Percentiles rank a stretch among this genome's conserved stretches.
Conservation (phyloP, 53 echinoderm and acorn worm species). For the Astropecten irregularis region DNA sequence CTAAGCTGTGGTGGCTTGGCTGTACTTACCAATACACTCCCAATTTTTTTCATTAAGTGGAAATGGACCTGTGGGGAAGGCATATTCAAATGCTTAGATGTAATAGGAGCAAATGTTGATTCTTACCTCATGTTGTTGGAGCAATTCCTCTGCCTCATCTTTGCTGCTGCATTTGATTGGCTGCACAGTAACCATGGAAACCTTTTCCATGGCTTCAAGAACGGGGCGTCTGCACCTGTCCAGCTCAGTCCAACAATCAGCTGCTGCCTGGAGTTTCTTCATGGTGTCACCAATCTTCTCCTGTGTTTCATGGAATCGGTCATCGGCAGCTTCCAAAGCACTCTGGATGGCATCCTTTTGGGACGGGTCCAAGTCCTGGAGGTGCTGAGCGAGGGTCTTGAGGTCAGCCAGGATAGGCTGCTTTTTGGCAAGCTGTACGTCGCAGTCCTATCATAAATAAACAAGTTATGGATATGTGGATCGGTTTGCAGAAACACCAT, state of each 20-base stretch:
- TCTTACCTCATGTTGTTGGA: conserved; percentile 64
- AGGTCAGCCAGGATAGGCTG: conserved; percentile 35
- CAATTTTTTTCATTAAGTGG: too few species aligned
- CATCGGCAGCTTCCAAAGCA: conserved; percentile 34
- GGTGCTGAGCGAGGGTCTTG: conserved; percentile 9
- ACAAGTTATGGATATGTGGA: too few species aligned
- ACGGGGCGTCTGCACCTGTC: conserved; percentile 46
- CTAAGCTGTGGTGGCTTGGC: too few species aligned
- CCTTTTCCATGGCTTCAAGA: conserved; percentile 46
- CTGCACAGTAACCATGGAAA: conserved; percentile 52
- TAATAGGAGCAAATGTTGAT: background rate
- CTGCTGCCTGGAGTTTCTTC: conserved; percentile 26
- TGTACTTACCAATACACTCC: too few species aligned
- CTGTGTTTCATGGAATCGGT: conserved; percentile 18
- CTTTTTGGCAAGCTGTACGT: conserved; percentile 21
- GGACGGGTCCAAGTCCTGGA: conserved; percentile 26
- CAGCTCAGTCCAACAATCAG: conserved; percentile 61
- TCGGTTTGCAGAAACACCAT: too few species aligned
- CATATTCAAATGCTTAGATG: too few species aligned
- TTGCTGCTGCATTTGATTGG: conserved; percentile 75
- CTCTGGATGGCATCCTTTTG: conserved; percentile 17
- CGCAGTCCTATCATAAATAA: too few species aligned
- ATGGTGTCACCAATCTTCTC: conserved; percentile 36
- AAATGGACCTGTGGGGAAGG: too few species aligned
- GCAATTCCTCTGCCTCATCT: conserved; percentile 63